Percentiles rank a stretch among this genome's conserved stretches.
phyloP scores from a whole-genome alignment of 2,888 invertebrate species.

The Artemia sinica region DNA sequence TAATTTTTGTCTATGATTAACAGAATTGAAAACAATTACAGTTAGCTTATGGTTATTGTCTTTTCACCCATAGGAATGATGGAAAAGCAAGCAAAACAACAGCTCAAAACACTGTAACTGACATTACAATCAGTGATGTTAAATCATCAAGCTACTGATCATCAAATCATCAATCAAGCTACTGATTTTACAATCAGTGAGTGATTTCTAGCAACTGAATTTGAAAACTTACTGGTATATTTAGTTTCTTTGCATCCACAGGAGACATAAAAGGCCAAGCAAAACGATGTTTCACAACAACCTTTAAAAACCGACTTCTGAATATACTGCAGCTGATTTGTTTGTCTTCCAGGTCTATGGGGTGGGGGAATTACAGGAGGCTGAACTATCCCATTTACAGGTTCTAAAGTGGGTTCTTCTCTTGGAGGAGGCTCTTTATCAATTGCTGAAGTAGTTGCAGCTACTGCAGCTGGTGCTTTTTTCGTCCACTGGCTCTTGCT shows the following conservation, averaged over 20 bases:
- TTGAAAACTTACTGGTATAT: slow-evolving; percentile 57
- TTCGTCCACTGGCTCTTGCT: background rate
- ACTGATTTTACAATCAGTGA: background rate
- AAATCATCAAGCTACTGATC: too few species aligned
- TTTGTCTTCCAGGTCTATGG: slow-evolving; percentile 72
- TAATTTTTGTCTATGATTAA: too few species aligned
- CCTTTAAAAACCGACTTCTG: slow-evolving; percentile 88
- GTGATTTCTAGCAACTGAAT: background rate
- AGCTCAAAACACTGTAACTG: too few species aligned
- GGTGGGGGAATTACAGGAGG: slow-evolving; percentile 64
- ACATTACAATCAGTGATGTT: too few species aligned
- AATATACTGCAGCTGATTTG: slow-evolving; percentile 83
- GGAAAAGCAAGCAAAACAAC: too few species aligned
- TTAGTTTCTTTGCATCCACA: slow-evolving; percentile 87
- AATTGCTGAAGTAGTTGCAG: background rate
- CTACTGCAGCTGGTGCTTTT: background rate
- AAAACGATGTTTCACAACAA: slow-evolving; percentile 93
- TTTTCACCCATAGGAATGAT: too few species aligned
- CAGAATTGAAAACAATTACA: too few species aligned
- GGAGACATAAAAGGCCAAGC: slow-evolving; percentile 98
- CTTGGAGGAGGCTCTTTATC: slow-evolving; percentile 35
- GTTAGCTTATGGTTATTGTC: too few species aligned
- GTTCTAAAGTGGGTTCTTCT: slow-evolving; percentile 55
- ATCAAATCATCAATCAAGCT: too few species aligned
- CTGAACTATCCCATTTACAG: slow-evolving; percentile 71